Percentiles rank a stretch among this genome's conserved stretches.
phyloP scores from a whole-genome alignment of 2,888 invertebrate genomes.

The Rhopalosiphum nymphaeae region DNA sequence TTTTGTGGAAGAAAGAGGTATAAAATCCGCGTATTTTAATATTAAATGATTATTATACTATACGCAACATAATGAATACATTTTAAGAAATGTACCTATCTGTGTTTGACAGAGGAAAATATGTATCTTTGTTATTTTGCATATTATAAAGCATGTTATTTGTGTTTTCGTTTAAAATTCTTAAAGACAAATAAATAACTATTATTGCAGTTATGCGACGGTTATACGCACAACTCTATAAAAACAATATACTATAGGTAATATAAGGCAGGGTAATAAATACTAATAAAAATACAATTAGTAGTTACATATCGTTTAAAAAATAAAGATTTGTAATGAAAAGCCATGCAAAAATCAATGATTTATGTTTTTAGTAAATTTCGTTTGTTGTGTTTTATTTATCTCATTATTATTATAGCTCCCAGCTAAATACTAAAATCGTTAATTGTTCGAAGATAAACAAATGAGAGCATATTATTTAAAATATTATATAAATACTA shows the following conservation, averaged over 20 bases:
- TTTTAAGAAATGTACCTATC: not conserved
- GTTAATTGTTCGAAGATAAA: not conserved
- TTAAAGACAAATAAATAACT: not conserved
- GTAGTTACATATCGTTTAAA: not conserved
- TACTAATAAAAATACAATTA: no score
- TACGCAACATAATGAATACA: not conserved
- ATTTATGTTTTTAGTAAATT: not conserved
- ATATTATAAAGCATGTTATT: not conserved
- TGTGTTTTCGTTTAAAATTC: not conserved
- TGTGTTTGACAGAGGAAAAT: not conserved
- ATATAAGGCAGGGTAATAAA: not conserved
- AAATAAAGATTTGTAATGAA: not conserved
- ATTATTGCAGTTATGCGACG: not conserved
- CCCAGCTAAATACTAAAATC: not conserved
- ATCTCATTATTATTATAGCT: not conserved
- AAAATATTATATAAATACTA: not conserved
- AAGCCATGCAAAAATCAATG: not conserved
- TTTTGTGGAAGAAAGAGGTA: not conserved
- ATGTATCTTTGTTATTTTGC: not conserved
- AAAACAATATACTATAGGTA: not conserved
- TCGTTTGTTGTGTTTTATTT: not conserved
- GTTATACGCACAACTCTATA: not conserved
- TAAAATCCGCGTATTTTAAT: not conserved
- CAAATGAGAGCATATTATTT: not conserved
- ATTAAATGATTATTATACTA: not conserved